These are phyloP conservation scores for Neoarius graeffei DNA, from an alignment of 2,113 vertebrate species.

Conservation along the genomic window DNA sequence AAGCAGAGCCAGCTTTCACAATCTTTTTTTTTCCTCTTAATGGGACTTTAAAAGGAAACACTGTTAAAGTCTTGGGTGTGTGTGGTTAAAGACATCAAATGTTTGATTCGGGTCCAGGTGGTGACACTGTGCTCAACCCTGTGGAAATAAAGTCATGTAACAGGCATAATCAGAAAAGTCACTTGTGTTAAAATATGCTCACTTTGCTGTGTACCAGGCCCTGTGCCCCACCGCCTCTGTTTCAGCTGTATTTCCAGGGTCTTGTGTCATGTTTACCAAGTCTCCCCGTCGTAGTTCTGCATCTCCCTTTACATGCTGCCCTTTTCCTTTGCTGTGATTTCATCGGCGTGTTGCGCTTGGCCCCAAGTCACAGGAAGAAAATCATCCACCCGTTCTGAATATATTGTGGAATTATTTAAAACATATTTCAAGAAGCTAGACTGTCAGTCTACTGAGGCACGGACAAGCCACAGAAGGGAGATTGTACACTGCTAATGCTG, in stretches of 20 bases:
- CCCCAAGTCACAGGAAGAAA: conserved; percentile 65
- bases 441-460: conserved; percentile 56
- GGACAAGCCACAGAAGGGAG: conserved; percentile 51
- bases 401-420: conserved; percentile 72
- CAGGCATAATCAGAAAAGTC: conserved; percentile 60
- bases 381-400: conserved; percentile 66
- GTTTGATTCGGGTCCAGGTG: conserved; percentile 62
- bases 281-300: conserved; percentile 62
- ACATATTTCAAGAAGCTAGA: conserved; percentile 62
- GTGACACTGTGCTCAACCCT: conserved; percentile 61
- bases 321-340: conserved; percentile 67
- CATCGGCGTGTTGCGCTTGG: conserved; percentile 73
- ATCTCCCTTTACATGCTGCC: conserved; percentile 68
- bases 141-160: conserved; percentile 71
- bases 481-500: conserved; percentile 27
- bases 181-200: conserved; percentile 53
- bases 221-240: conserved; percentile 1
- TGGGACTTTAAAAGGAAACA: conserved; percentile 60
- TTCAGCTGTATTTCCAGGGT: conserved; percentile 57
- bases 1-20: conserved; percentile 7
- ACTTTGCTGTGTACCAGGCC: conserved; percentile 52
- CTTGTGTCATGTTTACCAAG: conserved; percentile 71
- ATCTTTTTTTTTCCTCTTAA: conserved; percentile 46
- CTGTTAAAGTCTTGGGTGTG: conserved; percentile 63
- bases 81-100: conserved; percentile 66